Percentiles rank a stretch among this genome's conserved stretches.
Evolutionary conservation across 2,113 vertebrate genomes (phyloP).

Genomic region (Carassius gibelio): DNA sequence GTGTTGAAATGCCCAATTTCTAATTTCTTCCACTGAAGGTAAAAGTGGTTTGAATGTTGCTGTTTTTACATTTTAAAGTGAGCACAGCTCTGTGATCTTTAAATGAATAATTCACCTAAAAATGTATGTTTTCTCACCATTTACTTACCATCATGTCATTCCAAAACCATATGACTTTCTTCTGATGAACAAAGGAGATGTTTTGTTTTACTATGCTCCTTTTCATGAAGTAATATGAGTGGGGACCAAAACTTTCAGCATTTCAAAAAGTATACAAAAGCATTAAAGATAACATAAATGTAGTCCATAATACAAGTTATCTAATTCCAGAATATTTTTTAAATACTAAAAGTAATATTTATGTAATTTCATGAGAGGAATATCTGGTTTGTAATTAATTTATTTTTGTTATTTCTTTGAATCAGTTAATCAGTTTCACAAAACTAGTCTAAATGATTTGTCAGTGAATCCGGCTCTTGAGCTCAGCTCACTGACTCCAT

Average conservation of each 20-base stretch:
- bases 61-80: background rate
- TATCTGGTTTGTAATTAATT: background rate
- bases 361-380: background rate
- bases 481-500: background rate
- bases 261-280: background rate
- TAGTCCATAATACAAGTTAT: background rate
- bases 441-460: background rate
- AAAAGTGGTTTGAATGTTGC: background rate
- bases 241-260: background rate
- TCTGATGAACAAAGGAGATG: background rate
- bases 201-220: background rate
- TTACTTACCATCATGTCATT: background rate
- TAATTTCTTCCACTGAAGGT: background rate
- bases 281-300: background rate
- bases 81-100: background rate
- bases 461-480: background rate
- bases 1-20: constrained; percentile 14
- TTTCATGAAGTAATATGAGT: background rate
- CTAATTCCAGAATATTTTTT: background rate
- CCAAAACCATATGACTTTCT: background rate
- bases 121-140: background rate
- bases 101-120: background rate
- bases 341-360: background rate
- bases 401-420: background rate
- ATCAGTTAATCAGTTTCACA: background rate